Conservation (phyloP, 1,140 invertebrate genomes). For the Zaprionus ghesquierei region DNA sequence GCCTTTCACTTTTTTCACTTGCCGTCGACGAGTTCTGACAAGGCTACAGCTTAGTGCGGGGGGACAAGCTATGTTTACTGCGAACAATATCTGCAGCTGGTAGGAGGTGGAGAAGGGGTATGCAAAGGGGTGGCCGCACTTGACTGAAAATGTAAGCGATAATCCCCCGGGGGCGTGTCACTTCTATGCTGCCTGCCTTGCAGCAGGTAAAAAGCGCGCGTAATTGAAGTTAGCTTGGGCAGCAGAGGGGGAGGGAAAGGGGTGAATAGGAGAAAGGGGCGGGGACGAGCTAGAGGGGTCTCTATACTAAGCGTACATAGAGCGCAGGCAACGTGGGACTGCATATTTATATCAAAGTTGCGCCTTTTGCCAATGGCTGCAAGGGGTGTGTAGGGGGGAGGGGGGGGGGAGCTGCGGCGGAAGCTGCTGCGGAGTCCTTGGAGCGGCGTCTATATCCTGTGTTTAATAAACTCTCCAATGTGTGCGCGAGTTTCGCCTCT, state of each 20-base stretch:
- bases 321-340: conserved; percentile 21
- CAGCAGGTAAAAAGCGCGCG: conserved; percentile 45
- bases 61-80: neutral
- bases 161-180: conserved; percentile 63
- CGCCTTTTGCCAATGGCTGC: conserved; percentile 48
- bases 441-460: conserved; percentile 57
- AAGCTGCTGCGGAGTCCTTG: conserved; percentile 1
- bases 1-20: conserved; percentile 64
- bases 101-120: conserved; percentile 1
- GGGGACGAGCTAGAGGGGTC: neutral
- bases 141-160: conserved; percentile 77
- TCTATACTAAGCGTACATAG: conserved; percentile 6
- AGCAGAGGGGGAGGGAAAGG: neutral
- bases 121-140: conserved; percentile 65
- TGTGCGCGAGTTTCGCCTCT: conserved; percentile 14
- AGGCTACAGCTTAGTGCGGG: neutral
- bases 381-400: neutral
- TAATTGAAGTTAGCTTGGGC: conserved; percentile 62
- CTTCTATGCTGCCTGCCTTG: conserved; percentile 15
- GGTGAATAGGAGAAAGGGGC: neutral
- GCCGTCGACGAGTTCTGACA: neutral
- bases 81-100: conserved; percentile 54
- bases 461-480: conserved; percentile 68
- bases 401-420: neutral
- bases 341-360: conserved; percentile 73